phyloP scores from a whole-genome alignment of 1,140 invertebrate genomes.

The Drosophila pseudoobscura region DNA sequence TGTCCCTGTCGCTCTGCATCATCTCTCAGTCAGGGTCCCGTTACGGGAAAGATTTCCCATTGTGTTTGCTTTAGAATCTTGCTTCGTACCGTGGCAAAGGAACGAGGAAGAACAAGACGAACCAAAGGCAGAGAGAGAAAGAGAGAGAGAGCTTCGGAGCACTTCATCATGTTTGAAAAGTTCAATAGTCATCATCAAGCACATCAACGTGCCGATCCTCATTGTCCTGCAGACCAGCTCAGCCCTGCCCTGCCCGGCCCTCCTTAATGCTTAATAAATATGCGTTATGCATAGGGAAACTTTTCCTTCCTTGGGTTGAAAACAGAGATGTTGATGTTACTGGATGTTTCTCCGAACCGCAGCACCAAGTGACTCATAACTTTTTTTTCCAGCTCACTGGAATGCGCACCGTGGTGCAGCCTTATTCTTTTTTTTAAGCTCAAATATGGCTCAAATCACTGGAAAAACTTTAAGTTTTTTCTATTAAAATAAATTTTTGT shows the following conservation, averaged over 20 bases:
- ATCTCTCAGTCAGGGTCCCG: constrained; percentile 20
- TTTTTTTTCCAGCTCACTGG: constrained; percentile 44
- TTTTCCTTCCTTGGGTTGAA: constrained; percentile 29
- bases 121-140: not conserved
- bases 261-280: constrained; percentile 77
- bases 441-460: too few relatives aligned
- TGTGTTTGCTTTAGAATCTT: constrained; percentile 61
- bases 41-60: constrained; percentile 46
- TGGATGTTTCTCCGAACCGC: constrained; percentile 34
- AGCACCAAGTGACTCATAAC: constrained; percentile 59
- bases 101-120: constrained; percentile 5
- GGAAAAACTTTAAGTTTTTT: too few relatives aligned
- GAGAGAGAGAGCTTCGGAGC: constrained; percentile 21
- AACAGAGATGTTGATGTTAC: constrained; percentile 22
- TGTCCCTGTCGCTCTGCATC: too few relatives aligned
- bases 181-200: constrained; percentile 78
- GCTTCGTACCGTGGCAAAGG: not conserved
- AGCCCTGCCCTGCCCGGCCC: constrained; percentile 32
- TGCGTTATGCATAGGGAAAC: constrained; percentile 76
- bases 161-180: constrained; percentile 78
- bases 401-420: constrained; percentile 33
- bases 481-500: too few relatives aligned
- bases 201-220: constrained; percentile 74
- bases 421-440: too few relatives aligned
- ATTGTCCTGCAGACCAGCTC: constrained; percentile 30